Base-by-base conservation (phyloP, 2,888 invertebrate genomes). In the Lampropteryx suffumata region DNA sequence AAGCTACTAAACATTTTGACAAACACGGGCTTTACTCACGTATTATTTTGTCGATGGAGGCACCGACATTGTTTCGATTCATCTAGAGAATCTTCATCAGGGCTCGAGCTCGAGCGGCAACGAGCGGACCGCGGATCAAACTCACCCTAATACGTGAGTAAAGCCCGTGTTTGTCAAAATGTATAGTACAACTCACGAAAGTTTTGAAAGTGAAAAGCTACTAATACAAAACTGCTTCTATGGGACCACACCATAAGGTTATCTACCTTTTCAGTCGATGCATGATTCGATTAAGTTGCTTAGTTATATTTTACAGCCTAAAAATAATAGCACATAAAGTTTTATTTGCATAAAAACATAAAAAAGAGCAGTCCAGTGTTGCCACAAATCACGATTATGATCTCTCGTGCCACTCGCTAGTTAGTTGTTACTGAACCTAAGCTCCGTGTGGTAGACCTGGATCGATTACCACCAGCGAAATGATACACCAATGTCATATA, bases 341-440 rank as follows among this genome's bases (percentile, higher is more conserved):
- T 45, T 44, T 33, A 62, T 59, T 55, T 51, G 44, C 55, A 57
- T 57, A 50, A 55, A 47, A 54, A 39, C 47, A 61, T 61, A 62
- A 56, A 55, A 59, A 52, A 34, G 32, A 44, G 47, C 42, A 29
- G 29, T 29, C 43, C 44, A 43, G 50, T n/a, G 32, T 34, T 42
- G 11, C 29, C 30, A 47, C 37, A 33, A 43, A 44, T 48, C 34
- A 24, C 46, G 61, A 62, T 59, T 52, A 0, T 9, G 43, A 62
- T 62, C 61, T 62, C 55, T 44, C 61, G 61, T 59, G 61, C 44
- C 27, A 11, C 9, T 21, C 3, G 44, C 43, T 43, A 54, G 57
- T 61, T 57, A 48, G 29, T 26, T 26, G 34, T 6, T 1, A 10
- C 34, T 17, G 39, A 39, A 41, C 30, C 17, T 37, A 39, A 3